phyloP scores from a whole-genome alignment of 2,888 invertebrate species.

The Pandemis heparana region DNA sequence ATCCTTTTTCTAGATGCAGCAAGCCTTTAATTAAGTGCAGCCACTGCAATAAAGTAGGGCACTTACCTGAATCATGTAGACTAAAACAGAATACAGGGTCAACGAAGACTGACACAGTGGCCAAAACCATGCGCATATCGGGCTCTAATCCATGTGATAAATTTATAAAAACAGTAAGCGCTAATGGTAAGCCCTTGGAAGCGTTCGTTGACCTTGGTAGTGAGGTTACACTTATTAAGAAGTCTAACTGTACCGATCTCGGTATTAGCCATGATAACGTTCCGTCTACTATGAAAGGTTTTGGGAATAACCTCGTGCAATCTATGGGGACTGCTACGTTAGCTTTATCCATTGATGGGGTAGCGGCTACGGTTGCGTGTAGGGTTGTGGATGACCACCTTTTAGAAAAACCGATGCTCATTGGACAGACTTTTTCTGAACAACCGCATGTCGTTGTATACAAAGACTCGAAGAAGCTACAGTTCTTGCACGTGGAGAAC shows the following conservation, averaged over 20 bases:
- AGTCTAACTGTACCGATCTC: slow-evolving; percentile 13
- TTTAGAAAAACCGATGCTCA: slow-evolving; percentile 34
- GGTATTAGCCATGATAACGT: slow-evolving; percentile 23
- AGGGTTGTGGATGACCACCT: slow-evolving; percentile 34
- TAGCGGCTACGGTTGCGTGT: slow-evolving; percentile 27
- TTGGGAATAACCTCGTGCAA: slow-evolving; percentile 38
- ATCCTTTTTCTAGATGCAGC: slow-evolving; percentile 24
- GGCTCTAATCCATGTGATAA: slow-evolving; percentile 28
- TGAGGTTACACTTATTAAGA: slow-evolving; percentile 33
- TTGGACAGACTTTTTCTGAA: slow-evolving; percentile 43
- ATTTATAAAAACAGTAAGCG: slow-evolving; percentile 27
- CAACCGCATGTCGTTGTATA: slow-evolving; percentile 39
- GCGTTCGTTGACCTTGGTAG: slow-evolving; percentile 45
- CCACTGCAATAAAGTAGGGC: slow-evolving; percentile 31
- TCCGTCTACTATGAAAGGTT: slow-evolving; percentile 32
- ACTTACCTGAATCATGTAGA: slow-evolving; percentile 20
- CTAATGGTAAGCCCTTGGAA: slow-evolving; percentile 9
- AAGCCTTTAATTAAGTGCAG: slow-evolving; percentile 36
- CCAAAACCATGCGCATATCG: slow-evolving; percentile 33
- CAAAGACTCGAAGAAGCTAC: slow-evolving; percentile 32
- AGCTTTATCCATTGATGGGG: slow-evolving; percentile 35
- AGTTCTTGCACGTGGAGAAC: slow-evolving; percentile 30
- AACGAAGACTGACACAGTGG: not conserved
- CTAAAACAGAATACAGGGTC: not conserved
- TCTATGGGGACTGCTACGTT: slow-evolving; percentile 19